phyloP scores from a whole-genome alignment of 2,888 invertebrate genomes.

The Muscina levida region DNA sequence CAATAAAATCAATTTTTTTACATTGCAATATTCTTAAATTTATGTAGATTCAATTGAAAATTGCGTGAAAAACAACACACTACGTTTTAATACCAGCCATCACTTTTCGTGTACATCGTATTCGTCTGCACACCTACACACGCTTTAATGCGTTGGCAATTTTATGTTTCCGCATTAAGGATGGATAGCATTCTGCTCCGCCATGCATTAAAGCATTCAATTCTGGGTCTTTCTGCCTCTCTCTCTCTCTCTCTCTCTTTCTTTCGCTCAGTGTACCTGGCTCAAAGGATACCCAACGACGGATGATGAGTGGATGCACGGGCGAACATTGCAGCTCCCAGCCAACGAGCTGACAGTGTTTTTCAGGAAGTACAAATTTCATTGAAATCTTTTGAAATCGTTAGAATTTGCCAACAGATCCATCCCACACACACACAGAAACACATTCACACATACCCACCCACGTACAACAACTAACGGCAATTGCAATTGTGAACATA shows the following conservation, averaged over 20 bases:
- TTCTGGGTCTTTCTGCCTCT: too few species aligned
- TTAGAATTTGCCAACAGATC: conserved; percentile 19
- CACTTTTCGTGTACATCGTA: background rate
- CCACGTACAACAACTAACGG: too few species aligned
- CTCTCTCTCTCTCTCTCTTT: too few species aligned
- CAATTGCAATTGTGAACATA: background rate
- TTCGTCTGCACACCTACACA: background rate
- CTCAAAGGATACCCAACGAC: too few species aligned
- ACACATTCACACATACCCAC: background rate
- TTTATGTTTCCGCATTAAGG: conserved; percentile 6
- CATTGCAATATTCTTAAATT: too few species aligned
- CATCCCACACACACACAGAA: background rate
- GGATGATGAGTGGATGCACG: background rate
- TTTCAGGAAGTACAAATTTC: conserved; percentile 16
- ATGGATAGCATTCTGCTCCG: background rate
- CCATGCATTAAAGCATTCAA: too few species aligned
- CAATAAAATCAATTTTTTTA: too few species aligned
- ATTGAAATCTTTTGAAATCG: conserved; percentile 25
- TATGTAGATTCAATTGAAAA: background rate
- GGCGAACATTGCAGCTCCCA: background rate
- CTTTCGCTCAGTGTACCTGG: too few species aligned
- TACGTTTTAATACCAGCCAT: background rate
- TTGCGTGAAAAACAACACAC: background rate
- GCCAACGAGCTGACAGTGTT: background rate
- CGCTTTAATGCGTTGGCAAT: conserved; percentile 2